phyloP scores from a whole-genome alignment of 1,140 invertebrate genomes.

The Artemia franciscana region DNA sequence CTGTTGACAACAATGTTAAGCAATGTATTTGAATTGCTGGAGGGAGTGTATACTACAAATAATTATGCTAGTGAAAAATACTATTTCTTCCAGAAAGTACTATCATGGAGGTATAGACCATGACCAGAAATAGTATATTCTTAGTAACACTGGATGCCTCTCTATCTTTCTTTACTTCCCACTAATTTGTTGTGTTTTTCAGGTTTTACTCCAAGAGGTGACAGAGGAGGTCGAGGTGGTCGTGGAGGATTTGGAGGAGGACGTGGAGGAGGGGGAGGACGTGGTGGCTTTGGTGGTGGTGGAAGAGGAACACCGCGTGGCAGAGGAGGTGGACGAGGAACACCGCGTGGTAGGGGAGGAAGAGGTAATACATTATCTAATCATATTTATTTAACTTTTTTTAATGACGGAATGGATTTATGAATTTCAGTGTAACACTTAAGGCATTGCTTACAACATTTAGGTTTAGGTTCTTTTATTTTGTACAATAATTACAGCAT shows the following conservation, averaged over 20 bases:
- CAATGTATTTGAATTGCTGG: no score
- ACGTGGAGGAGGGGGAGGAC: conserved; percentile 11
- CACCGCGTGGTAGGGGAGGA: neutral
- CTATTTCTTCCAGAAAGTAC: no score
- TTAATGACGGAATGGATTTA: neutral
- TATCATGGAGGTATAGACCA: no score
- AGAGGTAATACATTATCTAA: neutral
- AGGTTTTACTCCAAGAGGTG: conserved; percentile 7
- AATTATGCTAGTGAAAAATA: no score
- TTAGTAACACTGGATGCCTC: no score
- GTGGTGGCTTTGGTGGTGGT: conserved; percentile 14
- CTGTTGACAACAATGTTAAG: no score
- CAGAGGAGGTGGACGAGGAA: neutral
- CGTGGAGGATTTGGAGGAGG: conserved; percentile 11
- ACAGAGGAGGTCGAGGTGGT: conserved; percentile 15
- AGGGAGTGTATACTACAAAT: no score
- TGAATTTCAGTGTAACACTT: neutral
- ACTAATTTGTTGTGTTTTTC: neutral
- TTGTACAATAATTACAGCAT: no score
- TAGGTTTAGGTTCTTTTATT: no score
- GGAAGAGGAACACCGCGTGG: neutral
- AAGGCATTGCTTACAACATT: neutral
- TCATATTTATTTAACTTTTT: neutral
- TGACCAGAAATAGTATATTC: no score
- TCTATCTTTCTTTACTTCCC: neutral